phyloP scores from a whole-genome alignment of 2,888 invertebrate genomes.

The Parasteatoda lunata region DNA sequence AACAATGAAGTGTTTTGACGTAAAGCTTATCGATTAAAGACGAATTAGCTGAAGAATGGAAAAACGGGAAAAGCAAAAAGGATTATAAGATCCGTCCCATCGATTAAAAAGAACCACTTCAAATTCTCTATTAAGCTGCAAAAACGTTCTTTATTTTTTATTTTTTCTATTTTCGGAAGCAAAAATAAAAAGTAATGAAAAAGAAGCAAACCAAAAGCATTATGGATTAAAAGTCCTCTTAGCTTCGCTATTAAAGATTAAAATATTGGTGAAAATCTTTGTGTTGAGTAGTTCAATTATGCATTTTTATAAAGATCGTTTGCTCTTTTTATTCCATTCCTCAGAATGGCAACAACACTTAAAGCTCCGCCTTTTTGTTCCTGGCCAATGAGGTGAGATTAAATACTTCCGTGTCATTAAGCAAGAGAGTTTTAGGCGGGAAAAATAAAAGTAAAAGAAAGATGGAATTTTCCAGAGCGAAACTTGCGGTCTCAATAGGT shows the following conservation, averaged over 20 bases:
- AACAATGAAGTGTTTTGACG: neutral
- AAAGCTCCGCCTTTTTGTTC: constrained; percentile 46
- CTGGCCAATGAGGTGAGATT: constrained; percentile 60
- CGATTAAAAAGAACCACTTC: constrained; percentile 52
- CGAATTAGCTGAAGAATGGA: constrained; percentile 41
- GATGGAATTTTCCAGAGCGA: constrained; percentile 45
- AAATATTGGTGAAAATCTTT: constrained; percentile 64
- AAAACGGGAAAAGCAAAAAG: constrained; percentile 31
- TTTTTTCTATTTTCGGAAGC: neutral
- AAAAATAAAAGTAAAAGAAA: constrained; percentile 44
- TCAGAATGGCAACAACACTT: constrained; percentile 31
- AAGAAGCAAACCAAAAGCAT: constrained; percentile 29
- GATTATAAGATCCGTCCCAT: constrained; percentile 37
- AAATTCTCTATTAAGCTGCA: constrained; percentile 51
- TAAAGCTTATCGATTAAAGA: constrained; percentile 45
- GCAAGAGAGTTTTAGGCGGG: constrained; percentile 41
- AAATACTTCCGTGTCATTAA: constrained; percentile 59
- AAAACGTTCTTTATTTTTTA: constrained; percentile 24
- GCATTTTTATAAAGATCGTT: constrained; percentile 7
- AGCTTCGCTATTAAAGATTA: constrained; percentile 57
- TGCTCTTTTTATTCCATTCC: constrained; percentile 27
- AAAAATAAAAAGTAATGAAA: neutral
- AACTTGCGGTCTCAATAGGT: constrained; percentile 53
- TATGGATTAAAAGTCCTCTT: constrained; percentile 54
- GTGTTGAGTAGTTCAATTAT: constrained; percentile 62